Base-by-base conservation (phyloP, 2,888 invertebrate species). In the Conus canariensis region DNA sequence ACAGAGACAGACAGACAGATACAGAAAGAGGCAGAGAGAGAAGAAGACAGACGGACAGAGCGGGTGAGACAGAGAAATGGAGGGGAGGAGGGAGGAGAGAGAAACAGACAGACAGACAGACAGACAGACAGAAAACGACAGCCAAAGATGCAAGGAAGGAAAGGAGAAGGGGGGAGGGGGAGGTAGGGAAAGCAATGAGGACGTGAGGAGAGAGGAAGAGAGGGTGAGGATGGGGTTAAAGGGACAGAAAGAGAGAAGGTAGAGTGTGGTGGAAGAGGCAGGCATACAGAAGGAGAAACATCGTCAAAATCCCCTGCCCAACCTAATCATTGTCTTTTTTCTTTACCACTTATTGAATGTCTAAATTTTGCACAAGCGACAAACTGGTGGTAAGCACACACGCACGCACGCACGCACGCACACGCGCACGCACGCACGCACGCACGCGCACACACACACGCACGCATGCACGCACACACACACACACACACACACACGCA, bases 401-500 rank as follows among this genome's bases (percentile, higher is more conserved):
- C 74, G 7, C 74, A 74, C 14, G 4, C 22, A 74, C 19, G 22
- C 22, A 74, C 74, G 8, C 22, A 74, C 19, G 7, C 22, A 74
- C 22, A 12, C 4, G 1, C 22, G 4, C 22, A 74, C 22, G 4
- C 74, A 74, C 22, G 12, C 74, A 14, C 22, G 22, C 4, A 74
- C 22, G 7, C 22, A 3, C 74, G 7, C 22, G 8, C 22, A 74
- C 5, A 19, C 74, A 74, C 74, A 74, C 19, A 19, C 74, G 0
- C 74, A 74, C 74, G 12, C 74, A 74, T 16, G 12, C 74, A 74
- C 74, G 12, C 74, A 74, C 74, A 74, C 74, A 74, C 74, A 74
- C 74, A 74, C 74, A 74, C 74, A 74, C 74, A 74, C 74, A 74
- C 74, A 74, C 74, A 74, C 74, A 74, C 74, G 12, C 74, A 74